These are phyloP conservation scores for Anniella stebbinsi DNA, from an alignment of 2,797 vertebrate species.

Conservation along the genomic window DNA sequence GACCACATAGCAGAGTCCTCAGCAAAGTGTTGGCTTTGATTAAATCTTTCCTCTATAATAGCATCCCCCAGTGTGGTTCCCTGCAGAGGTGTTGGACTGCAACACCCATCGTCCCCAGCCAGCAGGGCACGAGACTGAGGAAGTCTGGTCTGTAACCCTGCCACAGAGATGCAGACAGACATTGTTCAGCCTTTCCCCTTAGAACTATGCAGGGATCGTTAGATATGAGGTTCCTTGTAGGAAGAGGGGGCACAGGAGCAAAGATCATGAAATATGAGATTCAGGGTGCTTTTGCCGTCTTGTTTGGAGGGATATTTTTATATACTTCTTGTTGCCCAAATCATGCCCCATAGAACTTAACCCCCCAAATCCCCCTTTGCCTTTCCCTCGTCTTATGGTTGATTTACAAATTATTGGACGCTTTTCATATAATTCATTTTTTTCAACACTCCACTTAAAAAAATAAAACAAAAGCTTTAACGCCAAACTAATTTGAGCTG, in stretches of 20 bases:
- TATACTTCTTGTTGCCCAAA: not conserved
- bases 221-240: not conserved
- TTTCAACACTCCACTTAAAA: not conserved
- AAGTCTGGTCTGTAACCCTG: not conserved
- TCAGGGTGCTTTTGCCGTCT: not conserved
- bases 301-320: not conserved
- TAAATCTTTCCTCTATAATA: not conserved
- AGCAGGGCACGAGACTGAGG: no score
- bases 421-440: not conserved
- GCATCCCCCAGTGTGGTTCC: no score
- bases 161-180: not conserved
- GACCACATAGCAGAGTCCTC: constrained; percentile 1
- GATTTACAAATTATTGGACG: not conserved
- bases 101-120: no score
- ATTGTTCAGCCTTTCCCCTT: not conserved
- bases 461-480: not conserved
- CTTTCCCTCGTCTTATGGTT: not conserved
- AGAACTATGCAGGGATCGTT: not conserved
- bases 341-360: not conserved
- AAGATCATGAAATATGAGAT: not conserved
- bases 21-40: not conserved
- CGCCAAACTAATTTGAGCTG: not conserved
- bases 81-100: no score
- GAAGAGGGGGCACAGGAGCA: no score
- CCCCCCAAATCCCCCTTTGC: constrained; percentile 21